Evolutionary conservation across 2,888 invertebrate species (phyloP).

Genomic region (Calephelis perditalis): DNA sequence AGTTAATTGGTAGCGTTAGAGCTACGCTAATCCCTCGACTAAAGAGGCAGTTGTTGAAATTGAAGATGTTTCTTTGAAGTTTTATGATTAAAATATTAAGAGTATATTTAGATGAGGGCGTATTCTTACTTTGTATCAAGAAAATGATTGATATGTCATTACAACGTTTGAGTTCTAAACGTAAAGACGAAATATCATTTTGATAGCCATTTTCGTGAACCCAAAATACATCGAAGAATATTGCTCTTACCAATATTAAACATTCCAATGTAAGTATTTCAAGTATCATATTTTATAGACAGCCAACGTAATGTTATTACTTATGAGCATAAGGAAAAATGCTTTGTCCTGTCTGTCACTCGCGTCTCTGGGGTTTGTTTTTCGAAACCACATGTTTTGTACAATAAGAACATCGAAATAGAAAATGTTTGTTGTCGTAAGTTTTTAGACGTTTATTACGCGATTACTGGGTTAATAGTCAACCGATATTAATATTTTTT

Average conservation of each 20-base stretch:
- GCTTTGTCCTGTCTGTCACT: constrained; percentile 47
- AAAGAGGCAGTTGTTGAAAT: too few species aligned
- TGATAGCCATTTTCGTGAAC: background rate
- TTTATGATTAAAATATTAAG: too few species aligned
- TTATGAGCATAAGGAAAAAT: constrained; percentile 31
- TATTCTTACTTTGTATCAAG: background rate
- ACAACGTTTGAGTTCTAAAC: constrained; percentile 1
- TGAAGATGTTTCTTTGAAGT: too few species aligned
- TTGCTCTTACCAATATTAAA: constrained; percentile 26
- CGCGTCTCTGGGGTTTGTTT: constrained; percentile 38
- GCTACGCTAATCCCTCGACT: too few species aligned
- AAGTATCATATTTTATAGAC: constrained; percentile 22
- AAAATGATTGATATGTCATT: constrained; percentile 5
- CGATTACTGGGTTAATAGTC: too few species aligned
- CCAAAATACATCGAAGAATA: constrained; percentile 21
- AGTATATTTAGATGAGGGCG: too few species aligned
- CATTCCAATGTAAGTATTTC: constrained; percentile 23
- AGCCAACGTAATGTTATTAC: constrained; percentile 28
- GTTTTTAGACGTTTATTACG: too few species aligned
- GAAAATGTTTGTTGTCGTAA: too few species aligned
- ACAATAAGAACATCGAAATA: constrained; percentile 37
- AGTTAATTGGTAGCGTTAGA: too few species aligned
- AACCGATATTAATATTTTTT: constrained; percentile 31
- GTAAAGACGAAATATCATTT: constrained; percentile 7
- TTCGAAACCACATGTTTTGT: constrained; percentile 44